A percentile compares a stretch with the other conserved stretches of the same genome.
Conservation (phyloP, 2,888 invertebrate genomes). For the Morpho deidamia region DNA sequence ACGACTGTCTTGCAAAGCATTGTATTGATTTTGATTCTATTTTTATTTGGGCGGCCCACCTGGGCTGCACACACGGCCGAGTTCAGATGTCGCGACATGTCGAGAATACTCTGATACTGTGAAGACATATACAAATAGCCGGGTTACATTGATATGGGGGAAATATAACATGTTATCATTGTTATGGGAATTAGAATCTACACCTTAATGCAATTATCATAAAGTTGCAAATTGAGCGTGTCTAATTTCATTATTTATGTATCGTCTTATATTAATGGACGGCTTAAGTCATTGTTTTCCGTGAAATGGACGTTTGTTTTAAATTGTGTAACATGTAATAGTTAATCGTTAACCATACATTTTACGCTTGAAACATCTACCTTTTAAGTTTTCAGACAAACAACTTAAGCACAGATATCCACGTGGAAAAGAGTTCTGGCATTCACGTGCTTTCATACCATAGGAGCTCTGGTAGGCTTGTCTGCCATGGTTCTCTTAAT, state of each 20-base stretch:
- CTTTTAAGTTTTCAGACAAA: too few species aligned
- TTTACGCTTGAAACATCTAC: too few species aligned
- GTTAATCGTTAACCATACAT: background rate
- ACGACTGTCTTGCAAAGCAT: constrained; percentile 42
- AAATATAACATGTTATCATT: constrained; percentile 7
- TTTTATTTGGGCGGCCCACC: constrained; percentile 49
- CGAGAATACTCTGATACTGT: constrained; percentile 7
- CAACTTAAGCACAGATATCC: too few species aligned
- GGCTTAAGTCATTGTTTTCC: background rate
- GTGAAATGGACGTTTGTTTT: background rate
- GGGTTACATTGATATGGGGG: constrained; percentile 14
- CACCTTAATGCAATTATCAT: background rate
- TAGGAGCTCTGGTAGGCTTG: too few species aligned
- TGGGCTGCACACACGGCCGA: constrained; percentile 32
- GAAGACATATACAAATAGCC: constrained; percentile 7
- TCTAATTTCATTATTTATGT: background rate
- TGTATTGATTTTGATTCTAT: constrained; percentile 62
- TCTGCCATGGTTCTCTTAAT: too few species aligned
- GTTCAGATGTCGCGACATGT: constrained; percentile 18
- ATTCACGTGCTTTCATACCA: too few species aligned
- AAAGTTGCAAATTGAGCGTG: background rate
- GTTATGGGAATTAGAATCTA: background rate
- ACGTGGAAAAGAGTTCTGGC: too few species aligned
- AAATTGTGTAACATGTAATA: background rate
- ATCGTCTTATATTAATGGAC: constrained; percentile 1